Base-by-base conservation (phyloP, 2,888 invertebrate genomes). In the Encarsia formosa region DNA sequence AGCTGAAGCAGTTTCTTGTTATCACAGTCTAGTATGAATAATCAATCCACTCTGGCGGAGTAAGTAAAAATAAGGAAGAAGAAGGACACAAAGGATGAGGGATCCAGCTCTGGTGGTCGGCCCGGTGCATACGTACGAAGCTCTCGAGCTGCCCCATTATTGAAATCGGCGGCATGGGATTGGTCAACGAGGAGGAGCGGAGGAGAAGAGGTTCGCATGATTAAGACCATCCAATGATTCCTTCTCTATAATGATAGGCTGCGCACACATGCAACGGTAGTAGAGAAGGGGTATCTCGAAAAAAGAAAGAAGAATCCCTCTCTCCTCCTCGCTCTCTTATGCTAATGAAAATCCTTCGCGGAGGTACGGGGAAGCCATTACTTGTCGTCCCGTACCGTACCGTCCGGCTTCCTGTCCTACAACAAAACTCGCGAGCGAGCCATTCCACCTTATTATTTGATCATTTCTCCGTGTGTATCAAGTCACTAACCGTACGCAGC, bases 151-250 rank as follows among this genome's bases (percentile, higher is more conserved):
- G n/a, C n/a, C n/a, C 67, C 67, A 69, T 69, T 69, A 69, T 67
- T 65, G 65, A 63, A 69, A 66, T 64, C 66, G 66, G 59, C 64
- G 56, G n/a, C 54, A 47, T 54, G 62, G 66, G 67, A 72, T 73
- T 72, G 73, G 73, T 60, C 66, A 66, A 63, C 59, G 62, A 63
- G 61, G 60, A 63, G 61, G 62, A 66, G 65, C 66, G 67, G 65
- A 64, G 69, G n/a, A n/a, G n/a, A n/a, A 69, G 66, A 66, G 67
- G 67, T 68, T 71, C 68, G 70, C 70, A 71, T 71, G 71, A 72
- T 73, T 73, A 71, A 73, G 72, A 73, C 70, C 71, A 73, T 71
- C 73, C 73, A 72, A 73, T 73, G 73, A 73, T 72, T 72, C 68
- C 71, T 72, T 72, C 72, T 71, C 70, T 73, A 71, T 72, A 73